Evolutionary conservation across 2,113 vertebrate genomes (phyloP).

Genomic region (Scytalopus superciliaris): DNA sequence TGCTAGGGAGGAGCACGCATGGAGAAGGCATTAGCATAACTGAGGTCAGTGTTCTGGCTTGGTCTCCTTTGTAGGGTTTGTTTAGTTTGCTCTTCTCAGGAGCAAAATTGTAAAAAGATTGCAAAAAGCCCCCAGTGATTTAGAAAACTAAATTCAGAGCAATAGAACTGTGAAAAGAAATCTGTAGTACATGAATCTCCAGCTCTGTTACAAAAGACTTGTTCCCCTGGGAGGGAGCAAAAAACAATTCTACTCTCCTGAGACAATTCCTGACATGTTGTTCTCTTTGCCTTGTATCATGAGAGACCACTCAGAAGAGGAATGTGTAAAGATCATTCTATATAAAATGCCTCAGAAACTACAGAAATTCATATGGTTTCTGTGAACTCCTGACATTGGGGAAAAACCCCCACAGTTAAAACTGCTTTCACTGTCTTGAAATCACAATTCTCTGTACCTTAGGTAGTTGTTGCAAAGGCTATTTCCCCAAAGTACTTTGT

Average conservation of each 20-base stretch:
- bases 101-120: not conserved
- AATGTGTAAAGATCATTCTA: not conserved
- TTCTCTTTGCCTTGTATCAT: not conserved
- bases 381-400: not conserved
- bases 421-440: not conserved
- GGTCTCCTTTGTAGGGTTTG: not conserved
- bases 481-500: constrained; percentile 85
- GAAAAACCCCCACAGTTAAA: not conserved
- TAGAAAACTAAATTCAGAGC: not conserved
- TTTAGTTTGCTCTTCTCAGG: not conserved
- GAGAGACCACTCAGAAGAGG: not conserved
- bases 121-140: not conserved
- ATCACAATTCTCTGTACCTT: constrained; percentile 50
- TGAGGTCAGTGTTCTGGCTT: not conserved
- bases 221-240: not conserved
- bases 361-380: not conserved
- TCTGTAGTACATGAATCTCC: not conserved
- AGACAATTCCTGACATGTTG: not conserved
- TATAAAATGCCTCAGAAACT: not conserved
- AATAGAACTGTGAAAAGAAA: not conserved
- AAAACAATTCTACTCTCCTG: not conserved
- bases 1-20: not conserved
- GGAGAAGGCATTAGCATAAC: not conserved
- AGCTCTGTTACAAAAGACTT: not conserved
- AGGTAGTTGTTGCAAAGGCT: constrained; percentile 74